phyloP scores from a whole-genome alignment of 2,888 invertebrate species.

The Elgonia sp. region DNA sequence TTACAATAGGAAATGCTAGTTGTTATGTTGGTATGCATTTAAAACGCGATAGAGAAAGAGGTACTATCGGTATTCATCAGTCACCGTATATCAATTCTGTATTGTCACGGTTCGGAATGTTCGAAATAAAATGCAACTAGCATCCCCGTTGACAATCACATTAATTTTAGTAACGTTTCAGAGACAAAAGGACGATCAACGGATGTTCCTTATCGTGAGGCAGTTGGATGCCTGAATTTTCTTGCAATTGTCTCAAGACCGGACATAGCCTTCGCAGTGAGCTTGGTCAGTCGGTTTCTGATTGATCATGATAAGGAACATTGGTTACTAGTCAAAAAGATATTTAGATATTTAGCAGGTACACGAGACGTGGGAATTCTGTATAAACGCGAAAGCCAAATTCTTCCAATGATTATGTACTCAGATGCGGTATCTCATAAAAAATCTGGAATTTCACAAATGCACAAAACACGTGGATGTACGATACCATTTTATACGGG shows the following conservation, averaged over 20 bases:
- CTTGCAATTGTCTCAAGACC: slow-evolving; percentile 68
- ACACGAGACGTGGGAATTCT: too few species aligned
- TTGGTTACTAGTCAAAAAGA: too few species aligned
- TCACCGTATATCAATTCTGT: slow-evolving; percentile 64
- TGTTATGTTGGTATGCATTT: slow-evolving; percentile 73
- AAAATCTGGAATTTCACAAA: too few species aligned
- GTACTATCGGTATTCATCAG: slow-evolving; percentile 12
- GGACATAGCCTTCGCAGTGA: slow-evolving; percentile 74
- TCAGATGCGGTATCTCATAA: too few species aligned
- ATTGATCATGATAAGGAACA: slow-evolving; percentile 54
- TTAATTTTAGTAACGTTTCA: slow-evolving; percentile 6
- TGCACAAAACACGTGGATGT: too few species aligned
- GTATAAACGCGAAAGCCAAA: too few species aligned
- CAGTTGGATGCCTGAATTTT: slow-evolving; percentile 68
- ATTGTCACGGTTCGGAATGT: slow-evolving; percentile 67
- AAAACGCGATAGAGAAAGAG: slow-evolving; percentile 37
- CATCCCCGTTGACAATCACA: slow-evolving; percentile 62
- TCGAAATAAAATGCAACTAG: slow-evolving; percentile 64
- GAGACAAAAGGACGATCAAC: neutral
- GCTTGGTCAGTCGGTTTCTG: slow-evolving; percentile 52
- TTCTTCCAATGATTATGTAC: too few species aligned
- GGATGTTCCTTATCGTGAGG: slow-evolving; percentile 64
- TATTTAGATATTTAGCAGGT: too few species aligned
- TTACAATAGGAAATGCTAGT: slow-evolving; percentile 47
- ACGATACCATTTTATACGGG: too few species aligned